phyloP scores from a whole-genome alignment of 37 sponge, comb jelly and placozoan genomes.

The Aphrocallistes beatrix region DNA sequence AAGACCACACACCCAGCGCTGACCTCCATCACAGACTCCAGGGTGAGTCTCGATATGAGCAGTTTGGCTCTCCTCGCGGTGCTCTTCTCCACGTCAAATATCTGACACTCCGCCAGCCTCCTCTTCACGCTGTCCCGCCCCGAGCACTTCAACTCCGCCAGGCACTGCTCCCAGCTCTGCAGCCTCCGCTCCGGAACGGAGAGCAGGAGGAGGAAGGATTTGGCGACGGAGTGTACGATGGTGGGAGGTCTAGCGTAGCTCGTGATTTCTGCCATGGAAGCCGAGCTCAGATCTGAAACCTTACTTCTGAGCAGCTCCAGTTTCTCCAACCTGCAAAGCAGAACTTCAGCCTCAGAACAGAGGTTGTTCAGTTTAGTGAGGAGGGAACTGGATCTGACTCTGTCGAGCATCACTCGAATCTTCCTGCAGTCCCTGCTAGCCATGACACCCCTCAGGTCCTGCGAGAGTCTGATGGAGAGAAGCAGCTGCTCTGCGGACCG shows the following conservation, averaged over 20 bases:
- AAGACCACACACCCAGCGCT: neutral
- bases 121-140: neutral
- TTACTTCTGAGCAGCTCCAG: neutral
- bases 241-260: neutral
- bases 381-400: neutral
- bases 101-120: neutral
- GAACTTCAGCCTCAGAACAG: neutral
- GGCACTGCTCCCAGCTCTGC: slow-evolving; percentile 11
- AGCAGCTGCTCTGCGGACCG: neutral
- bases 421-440: neutral
- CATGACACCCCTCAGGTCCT: neutral
- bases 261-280: neutral
- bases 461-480: neutral
- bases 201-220: neutral
- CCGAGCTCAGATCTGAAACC: neutral
- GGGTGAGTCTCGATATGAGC: neutral
- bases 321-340: neutral
- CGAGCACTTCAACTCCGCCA: neutral
- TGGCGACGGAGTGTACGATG: neutral
- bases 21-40: neutral
- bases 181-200: neutral
- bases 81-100: neutral
- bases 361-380: neutral
- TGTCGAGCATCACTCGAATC: neutral
- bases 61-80: slow-evolving; percentile 10